Base-by-base conservation (phyloP, 2,797 vertebrate species). In the Muscicapa striata region DNA sequence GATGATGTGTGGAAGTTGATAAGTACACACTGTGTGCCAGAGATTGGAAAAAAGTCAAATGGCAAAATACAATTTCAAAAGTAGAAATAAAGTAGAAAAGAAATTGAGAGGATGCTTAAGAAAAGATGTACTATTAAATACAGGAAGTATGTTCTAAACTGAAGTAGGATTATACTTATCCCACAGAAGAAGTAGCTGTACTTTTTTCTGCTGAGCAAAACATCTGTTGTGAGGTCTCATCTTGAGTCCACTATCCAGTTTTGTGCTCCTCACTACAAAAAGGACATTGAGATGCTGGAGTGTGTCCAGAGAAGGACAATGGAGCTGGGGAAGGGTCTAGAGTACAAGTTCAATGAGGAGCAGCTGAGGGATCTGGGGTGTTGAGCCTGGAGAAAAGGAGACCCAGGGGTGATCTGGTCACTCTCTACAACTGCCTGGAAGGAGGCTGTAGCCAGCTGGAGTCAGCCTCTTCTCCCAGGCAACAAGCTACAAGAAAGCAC, bases 381-480 rank as follows among this genome's bases (percentile, higher is more conserved):
- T 34, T 88, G 14, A 29, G 4, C 1, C 51, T 68, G 55, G 30
- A 73, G 45, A 21, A 84, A 22, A 58, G 23, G 7, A 80, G 46
- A 17, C 9, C 41, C 13, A 6, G 2, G 22, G 16, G 5, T 4
- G 11, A 54, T 9, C 12, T 45, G 9, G 43, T 11, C 1, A 0
- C 13, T 18, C 14, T 52, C 43, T 24, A 41, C 13, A 74, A 38
- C n/a, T 38, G 7, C 6, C 14, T 49, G 40, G 24, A 29, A 62
- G 24, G 5, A 48, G 36, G 15, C 0, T 74, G 36, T 9, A 46
- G 20, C 0, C 4, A 34, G 5, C 13, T 32, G 19, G 12, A 19
- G 1, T 16, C 0, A 0, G 21, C 6, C 38, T 48, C 48, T 67
- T 52, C 30, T 63, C 0, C 0, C 18, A 63, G 7, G 10, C 34